A percentile compares a stretch with the other conserved stretches of the same genome.
Evolutionary conservation across 2,888 invertebrate genomes (phyloP).

Genomic region (Chloroclystis v-ata): DNA sequence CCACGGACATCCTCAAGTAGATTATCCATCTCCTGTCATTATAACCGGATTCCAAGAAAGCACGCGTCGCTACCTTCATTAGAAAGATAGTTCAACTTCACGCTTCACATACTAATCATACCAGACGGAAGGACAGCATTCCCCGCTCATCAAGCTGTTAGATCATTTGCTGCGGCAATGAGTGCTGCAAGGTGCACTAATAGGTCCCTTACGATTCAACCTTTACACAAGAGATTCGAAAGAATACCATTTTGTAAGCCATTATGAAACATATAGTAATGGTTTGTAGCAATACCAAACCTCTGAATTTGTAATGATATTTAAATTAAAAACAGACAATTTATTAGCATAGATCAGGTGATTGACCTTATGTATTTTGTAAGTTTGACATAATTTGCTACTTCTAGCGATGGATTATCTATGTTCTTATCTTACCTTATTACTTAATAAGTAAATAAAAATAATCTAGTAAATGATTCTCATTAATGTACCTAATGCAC

Average conservation of each 20-base stretch:
- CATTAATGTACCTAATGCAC: too few relatives aligned
- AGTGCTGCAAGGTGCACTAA: not conserved
- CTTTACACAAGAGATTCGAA: not conserved
- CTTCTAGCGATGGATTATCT: too few relatives aligned
- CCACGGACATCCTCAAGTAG: not conserved
- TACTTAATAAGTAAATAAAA: too few relatives aligned
- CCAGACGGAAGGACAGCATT: constrained; percentile 1
- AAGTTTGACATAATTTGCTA: too few relatives aligned
- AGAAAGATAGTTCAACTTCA: not conserved
- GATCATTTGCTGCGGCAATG: not conserved
- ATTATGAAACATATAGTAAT: too few relatives aligned
- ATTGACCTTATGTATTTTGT: too few relatives aligned
- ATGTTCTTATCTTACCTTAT: too few relatives aligned
- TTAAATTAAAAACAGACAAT: too few relatives aligned
- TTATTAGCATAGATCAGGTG: too few relatives aligned
- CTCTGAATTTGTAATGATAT: too few relatives aligned
- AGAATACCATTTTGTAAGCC: not conserved
- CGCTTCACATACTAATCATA: constrained; percentile 2
- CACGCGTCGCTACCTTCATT: not conserved
- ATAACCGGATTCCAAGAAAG: constrained; percentile 1
- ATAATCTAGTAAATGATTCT: too few relatives aligned
- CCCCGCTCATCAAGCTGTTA: not conserved
- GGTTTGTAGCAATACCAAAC: too few relatives aligned
- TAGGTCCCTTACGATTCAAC: not conserved
- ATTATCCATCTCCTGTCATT: not conserved